These are phyloP conservation scores for Agrotis ipsilon DNA, from an alignment of 2,888 invertebrate species.

Conservation along the genomic window DNA sequence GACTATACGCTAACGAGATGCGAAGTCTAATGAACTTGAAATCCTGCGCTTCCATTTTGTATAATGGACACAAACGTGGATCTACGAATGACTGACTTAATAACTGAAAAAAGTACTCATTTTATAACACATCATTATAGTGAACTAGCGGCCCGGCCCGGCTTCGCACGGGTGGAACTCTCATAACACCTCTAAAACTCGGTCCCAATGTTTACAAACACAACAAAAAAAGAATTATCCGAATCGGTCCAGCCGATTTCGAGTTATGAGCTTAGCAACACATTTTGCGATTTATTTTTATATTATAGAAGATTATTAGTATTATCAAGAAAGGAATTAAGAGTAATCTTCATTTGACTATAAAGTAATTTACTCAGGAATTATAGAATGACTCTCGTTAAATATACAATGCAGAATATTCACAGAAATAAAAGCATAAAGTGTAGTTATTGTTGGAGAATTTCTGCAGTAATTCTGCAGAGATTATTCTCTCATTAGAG, in stretches of 20 bases:
- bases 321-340: constrained; percentile 9
- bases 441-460: constrained; percentile 31
- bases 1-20: constrained; percentile 87
- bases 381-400: constrained; percentile 42
- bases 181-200: no score
- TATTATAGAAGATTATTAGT: no score
- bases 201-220: no score
- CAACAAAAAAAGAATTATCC: no score
- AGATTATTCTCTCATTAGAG: constrained; percentile 34
- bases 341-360: constrained; percentile 11
- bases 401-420: constrained; percentile 44
- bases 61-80: constrained; percentile 82
- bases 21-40: constrained; percentile 89
- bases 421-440: constrained; percentile 50
- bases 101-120: constrained; percentile 8
- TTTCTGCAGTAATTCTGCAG: constrained; percentile 26
- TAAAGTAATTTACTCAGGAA: constrained; percentile 28
- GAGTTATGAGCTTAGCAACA: no score
- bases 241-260: no score
- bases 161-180: no score
- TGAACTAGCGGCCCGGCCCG: no score
- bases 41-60: constrained; percentile 88
- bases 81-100: constrained; percentile 70
- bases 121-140: constrained; percentile 21
- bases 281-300: no score